Conservation (phyloP, 2,113 vertebrate genomes). For the Myotis brandtii region DNA sequence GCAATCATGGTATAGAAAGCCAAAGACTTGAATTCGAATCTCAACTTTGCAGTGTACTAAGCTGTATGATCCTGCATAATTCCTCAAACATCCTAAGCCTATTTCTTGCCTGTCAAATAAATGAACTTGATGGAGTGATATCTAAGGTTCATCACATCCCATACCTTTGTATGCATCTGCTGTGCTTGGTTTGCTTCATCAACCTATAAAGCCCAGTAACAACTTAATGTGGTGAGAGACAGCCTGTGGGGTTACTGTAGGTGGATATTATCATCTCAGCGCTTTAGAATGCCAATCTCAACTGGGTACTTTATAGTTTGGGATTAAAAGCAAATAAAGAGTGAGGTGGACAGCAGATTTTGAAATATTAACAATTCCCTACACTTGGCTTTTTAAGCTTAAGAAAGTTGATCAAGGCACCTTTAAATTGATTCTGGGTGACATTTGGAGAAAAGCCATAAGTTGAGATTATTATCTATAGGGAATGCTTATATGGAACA, state of each 20-base stretch:
- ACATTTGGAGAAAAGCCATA: not conserved
- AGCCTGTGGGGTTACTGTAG: not conserved
- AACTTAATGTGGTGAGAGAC: not conserved
- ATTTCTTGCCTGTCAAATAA: not conserved
- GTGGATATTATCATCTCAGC: not conserved
- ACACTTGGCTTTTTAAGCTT: not conserved
- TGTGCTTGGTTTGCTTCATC: not conserved
- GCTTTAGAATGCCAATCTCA: not conserved
- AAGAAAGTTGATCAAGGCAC: not conserved
- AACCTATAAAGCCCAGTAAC: not conserved
- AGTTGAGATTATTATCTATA: not conserved
- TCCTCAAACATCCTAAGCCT: not conserved
- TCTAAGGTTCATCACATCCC: not conserved
- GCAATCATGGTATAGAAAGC: not conserved
- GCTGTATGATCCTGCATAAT: not conserved
- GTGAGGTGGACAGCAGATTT: not conserved
- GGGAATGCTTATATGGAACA: not conserved
- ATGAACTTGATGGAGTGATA: not conserved
- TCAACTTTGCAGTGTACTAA: not conserved
- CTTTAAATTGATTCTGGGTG: not conserved
- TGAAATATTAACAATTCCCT: not conserved
- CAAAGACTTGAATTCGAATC: not conserved
- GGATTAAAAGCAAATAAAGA: not conserved
- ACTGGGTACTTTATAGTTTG: not conserved
- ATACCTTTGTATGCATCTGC: not conserved